These are phyloP conservation scores for Anas acuta DNA, from an alignment of 2,797 vertebrate genomes.

Conservation along the genomic window DNA sequence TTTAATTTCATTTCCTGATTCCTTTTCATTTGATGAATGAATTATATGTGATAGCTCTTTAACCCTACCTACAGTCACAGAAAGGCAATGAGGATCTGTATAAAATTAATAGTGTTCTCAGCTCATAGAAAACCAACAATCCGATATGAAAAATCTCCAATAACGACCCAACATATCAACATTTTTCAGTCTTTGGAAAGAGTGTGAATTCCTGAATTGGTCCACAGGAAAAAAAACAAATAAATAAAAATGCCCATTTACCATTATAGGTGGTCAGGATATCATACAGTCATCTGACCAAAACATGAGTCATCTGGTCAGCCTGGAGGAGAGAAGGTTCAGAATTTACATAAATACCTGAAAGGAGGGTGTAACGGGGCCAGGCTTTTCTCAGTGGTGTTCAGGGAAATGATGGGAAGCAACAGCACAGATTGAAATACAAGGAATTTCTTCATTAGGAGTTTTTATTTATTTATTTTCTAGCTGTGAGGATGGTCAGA, in stretches of 20 bases:
- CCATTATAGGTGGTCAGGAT: neutral
- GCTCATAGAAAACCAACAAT: neutral
- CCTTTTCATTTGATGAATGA: neutral
- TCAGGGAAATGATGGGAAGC: neutral
- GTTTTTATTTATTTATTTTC: neutral
- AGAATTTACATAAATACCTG: fast-evolving
- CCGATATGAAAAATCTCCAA: neutral
- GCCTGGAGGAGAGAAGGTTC: neutral
- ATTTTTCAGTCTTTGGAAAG: neutral
- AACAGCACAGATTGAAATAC: neutral
- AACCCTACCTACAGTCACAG: neutral
- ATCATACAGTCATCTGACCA: neutral
- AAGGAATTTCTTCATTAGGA: neutral
- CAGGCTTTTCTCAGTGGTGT: neutral
- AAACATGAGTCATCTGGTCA: neutral
- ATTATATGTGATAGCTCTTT: neutral
- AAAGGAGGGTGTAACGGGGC: neutral
- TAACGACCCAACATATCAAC: neutral
- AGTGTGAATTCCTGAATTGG: neutral
- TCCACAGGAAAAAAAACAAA: neutral
- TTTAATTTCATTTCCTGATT: neutral
- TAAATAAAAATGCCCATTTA: neutral
- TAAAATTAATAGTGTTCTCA: neutral
- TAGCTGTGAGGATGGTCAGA: neutral
- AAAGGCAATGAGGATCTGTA: neutral